Percentiles rank a stretch among this genome's conserved stretches.
These are phyloP conservation scores for Epinephelus cyanopodus DNA, from an alignment of 2,113 vertebrate species.

Conservation along the genomic window DNA sequence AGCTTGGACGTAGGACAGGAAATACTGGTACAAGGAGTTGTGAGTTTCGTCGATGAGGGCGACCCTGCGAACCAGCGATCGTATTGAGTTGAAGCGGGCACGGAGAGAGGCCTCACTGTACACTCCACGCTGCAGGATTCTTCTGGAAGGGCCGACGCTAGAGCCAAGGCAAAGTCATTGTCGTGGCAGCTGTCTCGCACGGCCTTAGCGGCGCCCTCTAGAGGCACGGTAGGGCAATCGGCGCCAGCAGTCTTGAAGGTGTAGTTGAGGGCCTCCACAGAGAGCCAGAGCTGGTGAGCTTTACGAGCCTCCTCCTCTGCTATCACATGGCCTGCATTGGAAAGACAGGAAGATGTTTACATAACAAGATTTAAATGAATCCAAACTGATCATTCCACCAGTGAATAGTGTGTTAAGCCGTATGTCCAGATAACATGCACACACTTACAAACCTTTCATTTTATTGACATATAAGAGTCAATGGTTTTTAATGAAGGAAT, in stretches of 20 bases:
- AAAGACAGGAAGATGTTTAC: neutral
- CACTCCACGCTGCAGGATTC: conserved; percentile 91
- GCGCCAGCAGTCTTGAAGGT: conserved; percentile 86
- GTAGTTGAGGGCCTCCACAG: conserved; percentile 91
- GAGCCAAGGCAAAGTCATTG: conserved; percentile 89
- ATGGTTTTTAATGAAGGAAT: no score
- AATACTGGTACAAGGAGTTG: conserved; percentile 97
- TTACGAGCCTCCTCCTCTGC: conserved; percentile 94
- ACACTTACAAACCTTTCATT: no score
- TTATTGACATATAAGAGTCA: no score
- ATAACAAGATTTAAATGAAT: neutral
- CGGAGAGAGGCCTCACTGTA: conserved; percentile 95
- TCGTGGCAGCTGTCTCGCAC: conserved; percentile 86
- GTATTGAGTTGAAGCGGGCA: conserved; percentile 89
- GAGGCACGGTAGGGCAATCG: conserved; percentile 86
- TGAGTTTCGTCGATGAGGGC: conserved; percentile 94
- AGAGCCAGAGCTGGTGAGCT: conserved; percentile 97
- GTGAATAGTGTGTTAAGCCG: no score
- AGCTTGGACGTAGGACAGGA: conserved; percentile 96
- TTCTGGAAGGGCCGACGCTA: conserved; percentile 88
- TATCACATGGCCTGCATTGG: conserved; percentile 87
- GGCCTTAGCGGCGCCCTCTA: conserved; percentile 86
- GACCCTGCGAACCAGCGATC: conserved; percentile 89
- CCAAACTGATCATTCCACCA: no score
- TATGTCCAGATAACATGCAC: no score